Percentiles rank a stretch among this genome's conserved stretches.
Evolutionary conservation across 2,888 invertebrate genomes (phyloP).

Genomic region (Tetragonisca angustula): DNA sequence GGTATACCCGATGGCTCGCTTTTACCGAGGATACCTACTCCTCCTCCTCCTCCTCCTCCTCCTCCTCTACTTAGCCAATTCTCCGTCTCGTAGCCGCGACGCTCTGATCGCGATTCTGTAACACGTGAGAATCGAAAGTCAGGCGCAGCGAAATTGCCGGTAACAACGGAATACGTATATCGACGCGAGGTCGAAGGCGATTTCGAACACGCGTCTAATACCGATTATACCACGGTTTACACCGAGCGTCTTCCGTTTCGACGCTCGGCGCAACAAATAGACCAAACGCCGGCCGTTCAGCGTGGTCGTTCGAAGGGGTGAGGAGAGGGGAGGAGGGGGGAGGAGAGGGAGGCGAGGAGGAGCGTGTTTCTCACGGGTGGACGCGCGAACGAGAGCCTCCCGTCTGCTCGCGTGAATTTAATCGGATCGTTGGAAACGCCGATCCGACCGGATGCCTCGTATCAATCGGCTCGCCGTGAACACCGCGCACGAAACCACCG

Average conservation of each 20-base stretch:
- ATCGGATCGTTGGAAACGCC: slow-evolving; percentile 29
- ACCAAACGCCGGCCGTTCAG: slow-evolving; percentile 2
- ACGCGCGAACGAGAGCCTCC: slow-evolving; percentile 1
- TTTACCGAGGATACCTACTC: slow-evolving; percentile 38
- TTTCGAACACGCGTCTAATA: slow-evolving; percentile 19
- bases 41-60: too few species aligned
- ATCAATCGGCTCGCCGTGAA: slow-evolving; percentile 18
- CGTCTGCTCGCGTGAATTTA: slow-evolving; percentile 23
- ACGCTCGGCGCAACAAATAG: slow-evolving; percentile 9
- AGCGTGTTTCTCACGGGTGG: slow-evolving; percentile 25
- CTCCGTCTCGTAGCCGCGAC: too few species aligned
- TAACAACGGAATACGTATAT: not conserved
- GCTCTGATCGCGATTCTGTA: not conserved
- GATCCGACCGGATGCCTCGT: slow-evolving; percentile 19
- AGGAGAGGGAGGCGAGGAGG: not conserved
- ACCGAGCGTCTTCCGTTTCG: slow-evolving; percentile 7
- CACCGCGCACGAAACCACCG: not conserved
- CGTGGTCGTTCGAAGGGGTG: slow-evolving; percentile 17
- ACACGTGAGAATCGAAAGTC: slow-evolving; percentile 60
- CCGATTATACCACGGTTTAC: slow-evolving; percentile 19
- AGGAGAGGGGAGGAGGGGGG: not conserved
- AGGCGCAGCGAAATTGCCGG: slow-evolving; percentile 22
- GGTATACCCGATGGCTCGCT: slow-evolving; percentile 13
- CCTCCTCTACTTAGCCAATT: not conserved
- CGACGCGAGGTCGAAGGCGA: not conserved